These are phyloP conservation scores for Apodemia duryi DNA, from an alignment of 2,888 invertebrate genomes.

Conservation along the genomic window DNA sequence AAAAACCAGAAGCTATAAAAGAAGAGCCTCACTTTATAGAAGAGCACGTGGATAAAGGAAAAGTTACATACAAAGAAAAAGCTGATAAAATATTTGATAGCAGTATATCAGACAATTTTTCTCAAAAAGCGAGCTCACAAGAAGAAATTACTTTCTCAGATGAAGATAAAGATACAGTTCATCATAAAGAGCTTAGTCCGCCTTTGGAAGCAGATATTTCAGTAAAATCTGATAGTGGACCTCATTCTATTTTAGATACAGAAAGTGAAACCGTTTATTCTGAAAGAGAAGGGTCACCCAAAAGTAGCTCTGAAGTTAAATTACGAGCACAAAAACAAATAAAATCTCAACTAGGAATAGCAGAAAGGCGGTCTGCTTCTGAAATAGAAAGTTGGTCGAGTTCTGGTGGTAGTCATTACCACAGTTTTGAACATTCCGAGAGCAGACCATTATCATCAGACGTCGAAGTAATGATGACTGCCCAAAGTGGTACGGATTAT, in stretches of 20 bases:
- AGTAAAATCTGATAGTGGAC: constrained; percentile 70
- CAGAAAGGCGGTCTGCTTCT: constrained; percentile 86
- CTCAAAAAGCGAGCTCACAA: constrained; percentile 62
- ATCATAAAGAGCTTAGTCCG: constrained; percentile 63
- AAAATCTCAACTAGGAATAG: constrained; percentile 66
- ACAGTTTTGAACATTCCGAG: constrained; percentile 90
- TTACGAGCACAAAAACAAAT: constrained; percentile 66
- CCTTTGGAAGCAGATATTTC: constrained; percentile 67
- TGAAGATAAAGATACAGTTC: constrained; percentile 71
- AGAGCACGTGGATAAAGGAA: constrained; percentile 50
- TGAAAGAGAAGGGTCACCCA: constrained; percentile 67
- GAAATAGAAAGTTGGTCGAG: constrained; percentile 91
- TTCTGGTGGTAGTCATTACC: constrained; percentile 93
- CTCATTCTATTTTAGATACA: constrained; percentile 73
- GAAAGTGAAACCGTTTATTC: constrained; percentile 56
- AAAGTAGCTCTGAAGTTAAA: constrained; percentile 68
- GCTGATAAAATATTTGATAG: constrained; percentile 48
- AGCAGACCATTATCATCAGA: constrained; percentile 93
- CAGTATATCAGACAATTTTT: constrained; percentile 63
- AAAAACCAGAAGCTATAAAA: constrained; percentile 78
- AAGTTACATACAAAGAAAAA: constrained; percentile 37
- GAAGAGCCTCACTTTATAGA: constrained; percentile 77
- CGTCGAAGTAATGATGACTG: constrained; percentile 87
- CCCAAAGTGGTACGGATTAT: constrained; percentile 90
- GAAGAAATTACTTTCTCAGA: constrained; percentile 76